A percentile compares a stretch with the other conserved stretches of the same genome.
Conservation (phyloP, 1,140 invertebrate species). For the Eurosta solidaginis region DNA sequence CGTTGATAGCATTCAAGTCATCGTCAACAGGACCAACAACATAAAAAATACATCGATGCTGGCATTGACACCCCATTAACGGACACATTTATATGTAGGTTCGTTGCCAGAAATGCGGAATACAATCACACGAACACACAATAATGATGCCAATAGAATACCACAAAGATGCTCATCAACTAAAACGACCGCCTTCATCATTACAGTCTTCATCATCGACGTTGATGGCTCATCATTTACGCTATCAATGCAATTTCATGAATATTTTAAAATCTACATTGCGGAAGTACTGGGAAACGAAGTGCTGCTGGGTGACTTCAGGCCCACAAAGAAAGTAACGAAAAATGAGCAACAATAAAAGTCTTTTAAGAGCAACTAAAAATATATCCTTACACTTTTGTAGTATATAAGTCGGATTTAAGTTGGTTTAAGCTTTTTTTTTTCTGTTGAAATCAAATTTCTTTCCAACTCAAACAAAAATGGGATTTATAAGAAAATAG, state of each 20-base stretch:
- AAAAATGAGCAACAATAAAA: constrained; percentile 15
- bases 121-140: neutral
- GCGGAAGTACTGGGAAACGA: neutral
- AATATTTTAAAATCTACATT: constrained; percentile 31
- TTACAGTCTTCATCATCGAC: neutral
- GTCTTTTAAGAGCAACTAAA: neutral
- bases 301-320: neutral
- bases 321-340: neutral
- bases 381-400: neutral
- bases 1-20: neutral
- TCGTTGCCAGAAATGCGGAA: neutral
- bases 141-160: neutral
- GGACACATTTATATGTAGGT: neutral
- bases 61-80: neutral
- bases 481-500: constrained; percentile 13
- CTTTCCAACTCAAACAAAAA: constrained; percentile 8
- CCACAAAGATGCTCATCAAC: neutral
- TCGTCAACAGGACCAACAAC: neutral
- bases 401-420: neutral
- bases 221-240: constrained; percentile 32
- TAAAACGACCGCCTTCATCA: neutral
- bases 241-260: constrained; percentile 30
- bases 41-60: neutral
- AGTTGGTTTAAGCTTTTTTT: neutral
- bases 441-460: too few relatives aligned